Conservation (phyloP, 2,113 vertebrate species). For the Sylvietta virens region DNA sequence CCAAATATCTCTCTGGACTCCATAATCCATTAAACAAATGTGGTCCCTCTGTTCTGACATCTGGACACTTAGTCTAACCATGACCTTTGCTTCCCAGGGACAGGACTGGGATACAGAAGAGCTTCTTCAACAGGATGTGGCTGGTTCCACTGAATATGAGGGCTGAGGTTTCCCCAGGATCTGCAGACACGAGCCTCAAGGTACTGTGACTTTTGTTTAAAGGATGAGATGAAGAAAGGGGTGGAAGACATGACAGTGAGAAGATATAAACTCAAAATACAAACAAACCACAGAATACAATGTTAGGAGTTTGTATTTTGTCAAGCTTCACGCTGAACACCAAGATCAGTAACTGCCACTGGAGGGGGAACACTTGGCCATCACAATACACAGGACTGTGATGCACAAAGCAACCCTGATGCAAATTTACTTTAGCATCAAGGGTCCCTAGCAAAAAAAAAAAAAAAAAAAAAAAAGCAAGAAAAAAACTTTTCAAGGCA, state of each 20-base stretch:
- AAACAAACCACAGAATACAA: neutral
- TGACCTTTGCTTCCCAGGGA: constrained; percentile 43
- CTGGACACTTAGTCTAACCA: neutral
- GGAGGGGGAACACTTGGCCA: neutral
- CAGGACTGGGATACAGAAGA: neutral
- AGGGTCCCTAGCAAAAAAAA: neutral
- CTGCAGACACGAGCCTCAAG: neutral
- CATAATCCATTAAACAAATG: constrained; percentile 23
- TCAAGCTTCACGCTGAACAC: neutral
- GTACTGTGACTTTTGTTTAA: neutral
- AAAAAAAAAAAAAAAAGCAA: neutral
- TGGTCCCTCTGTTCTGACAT: constrained; percentile 13
- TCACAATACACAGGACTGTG: neutral
- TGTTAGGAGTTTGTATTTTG: neutral
- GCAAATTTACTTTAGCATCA: neutral
- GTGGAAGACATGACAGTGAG: neutral
- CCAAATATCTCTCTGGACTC: neutral
- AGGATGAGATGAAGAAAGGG: neutral
- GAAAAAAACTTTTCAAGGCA: neutral
- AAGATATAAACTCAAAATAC: neutral
- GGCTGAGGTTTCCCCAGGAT: neutral
- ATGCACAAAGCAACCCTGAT: neutral
- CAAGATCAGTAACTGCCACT: neutral
- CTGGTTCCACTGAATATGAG: neutral
- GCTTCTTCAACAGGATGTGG: neutral